These are phyloP conservation scores for Notothenia rossii DNA, from an alignment of 2,113 vertebrate genomes.

Conservation along the genomic window DNA sequence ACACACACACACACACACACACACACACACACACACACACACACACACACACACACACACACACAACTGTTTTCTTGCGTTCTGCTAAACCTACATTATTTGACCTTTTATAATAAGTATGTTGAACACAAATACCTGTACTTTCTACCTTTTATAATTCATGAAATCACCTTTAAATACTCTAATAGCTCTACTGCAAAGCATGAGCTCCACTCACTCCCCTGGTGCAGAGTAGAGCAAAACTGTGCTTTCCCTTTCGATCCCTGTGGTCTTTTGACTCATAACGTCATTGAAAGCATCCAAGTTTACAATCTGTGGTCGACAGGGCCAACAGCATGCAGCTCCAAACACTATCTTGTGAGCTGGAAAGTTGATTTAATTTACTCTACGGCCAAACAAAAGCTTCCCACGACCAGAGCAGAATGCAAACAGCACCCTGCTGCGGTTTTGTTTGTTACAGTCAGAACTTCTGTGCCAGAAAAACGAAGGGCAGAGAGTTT, in stretches of 20 bases:
- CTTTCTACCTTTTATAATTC: too few species aligned
- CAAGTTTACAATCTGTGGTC: constrained; percentile 58
- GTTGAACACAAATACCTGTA: too few species aligned
- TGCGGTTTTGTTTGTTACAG: constrained; percentile 56
- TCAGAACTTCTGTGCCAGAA: constrained; percentile 13
- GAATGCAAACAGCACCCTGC: constrained; percentile 61
- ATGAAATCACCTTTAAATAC: too few species aligned
- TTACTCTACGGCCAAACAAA: constrained; percentile 64
- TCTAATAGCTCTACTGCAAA: too few species aligned
- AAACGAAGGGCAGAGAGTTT: not conserved
- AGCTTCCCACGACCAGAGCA: constrained; percentile 43
- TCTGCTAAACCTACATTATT: too few species aligned
- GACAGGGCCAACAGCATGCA: constrained; percentile 21
- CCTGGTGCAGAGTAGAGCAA: too few species aligned
- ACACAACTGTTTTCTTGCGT: too few species aligned
- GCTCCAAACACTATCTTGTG: constrained; percentile 37
- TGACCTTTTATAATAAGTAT: too few species aligned
- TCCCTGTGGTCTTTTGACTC: constrained; percentile 25
- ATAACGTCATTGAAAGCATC: constrained; percentile 19
- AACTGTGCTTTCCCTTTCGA: constrained; percentile 18
- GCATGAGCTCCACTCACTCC: too few species aligned
- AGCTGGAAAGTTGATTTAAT: constrained; percentile 60
- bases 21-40: too few species aligned
- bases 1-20: too few species aligned
- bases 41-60: too few species aligned